phyloP scores from a whole-genome alignment of 2,888 invertebrate genomes.

The Catocala sponsa region DNA sequence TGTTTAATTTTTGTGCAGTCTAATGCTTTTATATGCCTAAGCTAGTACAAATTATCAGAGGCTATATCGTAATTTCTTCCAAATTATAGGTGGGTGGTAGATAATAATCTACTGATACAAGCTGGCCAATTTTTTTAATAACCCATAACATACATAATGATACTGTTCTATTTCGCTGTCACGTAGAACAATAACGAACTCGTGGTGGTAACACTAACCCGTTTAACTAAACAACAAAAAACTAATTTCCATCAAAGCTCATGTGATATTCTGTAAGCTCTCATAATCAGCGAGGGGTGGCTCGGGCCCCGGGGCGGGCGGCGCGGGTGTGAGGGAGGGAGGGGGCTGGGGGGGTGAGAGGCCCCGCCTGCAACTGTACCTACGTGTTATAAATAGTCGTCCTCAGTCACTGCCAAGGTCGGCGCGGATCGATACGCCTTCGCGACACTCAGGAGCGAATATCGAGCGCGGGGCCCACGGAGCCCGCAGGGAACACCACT shows the following conservation, averaged over 20 bases:
- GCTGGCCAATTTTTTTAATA: no score
- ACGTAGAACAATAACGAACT: background rate
- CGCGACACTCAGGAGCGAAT: slow-evolving; percentile 4
- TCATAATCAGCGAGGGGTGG: slow-evolving; percentile 26
- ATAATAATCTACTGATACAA: no score
- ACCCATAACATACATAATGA: no score
- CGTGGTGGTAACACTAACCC: slow-evolving; percentile 3
- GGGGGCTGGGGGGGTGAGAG: slow-evolving; percentile 2
- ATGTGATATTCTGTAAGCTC: slow-evolving; percentile 19
- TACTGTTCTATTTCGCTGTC: background rate
- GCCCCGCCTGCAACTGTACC: slow-evolving; percentile 16
- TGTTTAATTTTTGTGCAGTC: no score
- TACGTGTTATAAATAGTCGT: slow-evolving; percentile 69
- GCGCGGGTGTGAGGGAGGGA: background rate
- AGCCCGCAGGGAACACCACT: no score
- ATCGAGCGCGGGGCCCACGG: no score
- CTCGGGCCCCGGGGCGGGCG: background rate
- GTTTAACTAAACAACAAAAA: slow-evolving; percentile 19
- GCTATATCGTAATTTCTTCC: no score
- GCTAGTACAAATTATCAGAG: no score
- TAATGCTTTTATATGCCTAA: no score
- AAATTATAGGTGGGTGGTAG: no score
- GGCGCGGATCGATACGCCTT: slow-evolving; percentile 59
- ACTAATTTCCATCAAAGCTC: slow-evolving; percentile 22
- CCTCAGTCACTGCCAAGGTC: slow-evolving; percentile 81